phyloP scores from a whole-genome alignment of 1,140 invertebrate genomes.

The Choristoneura fumiferana region DNA sequence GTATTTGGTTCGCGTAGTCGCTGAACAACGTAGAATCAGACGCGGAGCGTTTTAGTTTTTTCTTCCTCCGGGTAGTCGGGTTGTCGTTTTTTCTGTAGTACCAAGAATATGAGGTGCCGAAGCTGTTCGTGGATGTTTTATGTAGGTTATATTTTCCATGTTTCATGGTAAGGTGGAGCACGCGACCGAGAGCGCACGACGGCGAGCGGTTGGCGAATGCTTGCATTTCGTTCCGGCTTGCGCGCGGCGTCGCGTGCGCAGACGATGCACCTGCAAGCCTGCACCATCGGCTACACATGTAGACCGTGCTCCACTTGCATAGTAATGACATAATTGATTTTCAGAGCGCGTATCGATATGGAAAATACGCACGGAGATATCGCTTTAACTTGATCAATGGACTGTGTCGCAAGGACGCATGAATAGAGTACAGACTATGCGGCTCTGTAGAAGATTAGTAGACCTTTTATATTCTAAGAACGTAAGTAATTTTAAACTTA shows the following conservation, averaged over 20 bases:
- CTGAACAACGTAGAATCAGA: slow-evolving; percentile 77
- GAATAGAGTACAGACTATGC: too few relatives aligned
- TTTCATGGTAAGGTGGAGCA: slow-evolving; percentile 73
- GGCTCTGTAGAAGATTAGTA: too few relatives aligned
- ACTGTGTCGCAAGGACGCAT: slow-evolving; percentile 22
- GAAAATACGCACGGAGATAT: slow-evolving; percentile 50
- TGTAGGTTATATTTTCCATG: slow-evolving; percentile 80
- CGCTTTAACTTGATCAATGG: slow-evolving; percentile 27
- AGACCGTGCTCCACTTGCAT: slow-evolving; percentile 48
- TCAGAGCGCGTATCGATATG: slow-evolving; percentile 60
- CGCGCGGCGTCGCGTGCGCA: slow-evolving; percentile 49
- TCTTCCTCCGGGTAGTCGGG: slow-evolving; percentile 51
- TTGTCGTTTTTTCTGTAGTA: slow-evolving; percentile 71
- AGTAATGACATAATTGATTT: slow-evolving; percentile 62
- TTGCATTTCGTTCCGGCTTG: slow-evolving; percentile 25
- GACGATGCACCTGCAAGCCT: slow-evolving; percentile 47
- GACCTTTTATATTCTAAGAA: too few relatives aligned
- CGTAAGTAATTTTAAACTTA: too few relatives aligned
- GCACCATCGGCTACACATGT: slow-evolving; percentile 19
- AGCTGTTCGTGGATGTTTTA: slow-evolving; percentile 74
- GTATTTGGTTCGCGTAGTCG: slow-evolving; percentile 74
- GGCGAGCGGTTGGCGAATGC: slow-evolving; percentile 53
- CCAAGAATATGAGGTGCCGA: slow-evolving; percentile 74
- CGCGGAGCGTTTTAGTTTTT: slow-evolving; percentile 48
- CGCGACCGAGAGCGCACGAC: slow-evolving; percentile 51